These are phyloP conservation scores for Pseudopipra pipra DNA, from an alignment of 2,113 vertebrate genomes.

Conservation along the genomic window DNA sequence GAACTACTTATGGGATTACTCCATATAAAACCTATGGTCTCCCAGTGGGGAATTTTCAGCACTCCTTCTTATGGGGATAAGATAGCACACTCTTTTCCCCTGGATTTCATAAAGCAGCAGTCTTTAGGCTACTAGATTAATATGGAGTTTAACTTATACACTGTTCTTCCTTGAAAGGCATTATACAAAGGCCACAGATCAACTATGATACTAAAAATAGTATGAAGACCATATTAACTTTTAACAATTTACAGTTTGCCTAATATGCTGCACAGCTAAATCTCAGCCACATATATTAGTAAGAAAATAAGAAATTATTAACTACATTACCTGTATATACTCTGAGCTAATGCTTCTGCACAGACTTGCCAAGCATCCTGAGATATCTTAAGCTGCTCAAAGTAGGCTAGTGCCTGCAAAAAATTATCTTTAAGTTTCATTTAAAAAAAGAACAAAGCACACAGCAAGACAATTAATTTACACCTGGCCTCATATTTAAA, in stretches of 20 bases:
- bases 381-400: slow-evolving; percentile 97
- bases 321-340: slow-evolving; percentile 86
- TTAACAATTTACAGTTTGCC: neutral
- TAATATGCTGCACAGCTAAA: neutral
- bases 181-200: neutral
- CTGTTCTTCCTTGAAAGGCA: neutral
- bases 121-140: neutral
- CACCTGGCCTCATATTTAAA: neutral
- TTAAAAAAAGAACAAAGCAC: neutral
- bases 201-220: neutral
- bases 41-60: neutral
- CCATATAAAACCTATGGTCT: neutral
- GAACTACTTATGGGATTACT: neutral
- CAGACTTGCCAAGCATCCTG: slow-evolving; percentile 96
- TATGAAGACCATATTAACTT: neutral
- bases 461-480: neutral
- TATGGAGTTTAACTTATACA: neutral
- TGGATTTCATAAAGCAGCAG: neutral
- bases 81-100: neutral
- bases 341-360: slow-evolving; percentile 90
- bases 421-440: neutral
- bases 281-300: neutral
- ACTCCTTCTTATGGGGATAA: neutral
- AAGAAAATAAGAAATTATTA: neutral
- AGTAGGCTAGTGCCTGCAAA: slow-evolving; percentile 91